A percentile compares a stretch with the other conserved stretches of the same genome.
phyloP scores from a whole-genome alignment of 2,113 vertebrate species.

The Chascanopsetta lugubris region DNA sequence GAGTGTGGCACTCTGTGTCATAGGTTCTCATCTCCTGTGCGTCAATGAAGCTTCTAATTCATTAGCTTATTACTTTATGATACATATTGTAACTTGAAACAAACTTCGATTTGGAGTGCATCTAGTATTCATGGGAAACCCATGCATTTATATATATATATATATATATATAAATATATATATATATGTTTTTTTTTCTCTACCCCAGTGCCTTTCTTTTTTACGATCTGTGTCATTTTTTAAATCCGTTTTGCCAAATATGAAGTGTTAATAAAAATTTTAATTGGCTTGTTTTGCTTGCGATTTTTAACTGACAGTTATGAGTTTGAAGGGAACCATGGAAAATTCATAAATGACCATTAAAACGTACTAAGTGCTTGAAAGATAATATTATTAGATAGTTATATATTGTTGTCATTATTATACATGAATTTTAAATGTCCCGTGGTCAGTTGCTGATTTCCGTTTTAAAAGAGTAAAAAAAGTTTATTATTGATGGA shows the following conservation, averaged over 20 bases:
- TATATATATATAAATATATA: conserved; percentile 66
- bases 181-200: conserved; percentile 50
- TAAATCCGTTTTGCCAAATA: conserved; percentile 60
- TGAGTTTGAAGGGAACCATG: background rate
- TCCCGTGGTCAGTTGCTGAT: no score
- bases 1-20: conserved; percentile 62
- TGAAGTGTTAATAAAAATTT: conserved; percentile 46
- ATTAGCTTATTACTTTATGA: conserved; percentile 69
- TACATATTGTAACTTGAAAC: conserved; percentile 85
- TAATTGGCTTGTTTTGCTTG: background rate
- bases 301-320: background rate
- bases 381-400: no score
- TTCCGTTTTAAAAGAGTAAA: no score
- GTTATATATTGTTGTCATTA: no score
- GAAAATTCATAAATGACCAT: no score
- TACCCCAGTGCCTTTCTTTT: conserved; percentile 67
- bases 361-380: no score
- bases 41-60: conserved; percentile 61
- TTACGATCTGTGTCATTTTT: conserved; percentile 60
- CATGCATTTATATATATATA: conserved; percentile 68
- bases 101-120: conserved; percentile 99
- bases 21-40: conserved; percentile 56
- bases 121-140: conserved; percentile 86
- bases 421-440: no score
- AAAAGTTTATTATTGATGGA: no score